These are phyloP conservation scores for Apamea crenata DNA, from an alignment of 2,888 invertebrate genomes.

Conservation along the genomic window DNA sequence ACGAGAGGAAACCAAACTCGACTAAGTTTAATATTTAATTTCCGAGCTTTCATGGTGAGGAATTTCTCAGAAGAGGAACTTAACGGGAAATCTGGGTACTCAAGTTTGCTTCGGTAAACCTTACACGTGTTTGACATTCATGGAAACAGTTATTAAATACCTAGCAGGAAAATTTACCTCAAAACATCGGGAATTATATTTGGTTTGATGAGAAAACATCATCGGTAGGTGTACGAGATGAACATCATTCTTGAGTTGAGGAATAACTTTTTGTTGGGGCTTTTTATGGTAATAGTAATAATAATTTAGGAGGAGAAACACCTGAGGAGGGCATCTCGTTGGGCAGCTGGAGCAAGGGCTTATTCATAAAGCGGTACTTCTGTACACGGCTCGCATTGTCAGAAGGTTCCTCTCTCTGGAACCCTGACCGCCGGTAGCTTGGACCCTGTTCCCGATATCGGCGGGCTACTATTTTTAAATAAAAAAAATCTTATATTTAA, in stretches of 20 bases:
- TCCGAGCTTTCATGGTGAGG: conserved; percentile 26
- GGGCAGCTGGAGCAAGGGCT: too few relatives aligned
- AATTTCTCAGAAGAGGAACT: conserved; percentile 6
- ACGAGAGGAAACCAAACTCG: conserved; percentile 41
- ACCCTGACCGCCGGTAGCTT: too few relatives aligned
- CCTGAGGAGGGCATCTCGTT: too few relatives aligned
- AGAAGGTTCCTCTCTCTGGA: too few relatives aligned
- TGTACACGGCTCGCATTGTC: too few relatives aligned
- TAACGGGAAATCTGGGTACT: not conserved
- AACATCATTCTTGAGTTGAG: not conserved
- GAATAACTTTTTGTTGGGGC: not conserved
- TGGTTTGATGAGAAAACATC: not conserved
- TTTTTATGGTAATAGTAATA: not conserved
- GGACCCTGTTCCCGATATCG: too few relatives aligned
- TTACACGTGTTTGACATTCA: not conserved
- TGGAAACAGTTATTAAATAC: not conserved
- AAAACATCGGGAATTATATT: not conserved
- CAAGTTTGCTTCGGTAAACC: not conserved
- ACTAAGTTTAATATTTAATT: conserved; percentile 57
- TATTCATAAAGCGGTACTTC: too few relatives aligned
- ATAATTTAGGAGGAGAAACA: not conserved
- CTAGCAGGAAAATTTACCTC: not conserved
- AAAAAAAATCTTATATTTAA: too few relatives aligned
- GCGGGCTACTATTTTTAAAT: too few relatives aligned
- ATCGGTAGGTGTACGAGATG: not conserved